Evolutionary conservation across 2,113 vertebrate species (phyloP), one percentile per base, ranked within the genome.

Genomic region (Serilophus lunatus): DNA sequence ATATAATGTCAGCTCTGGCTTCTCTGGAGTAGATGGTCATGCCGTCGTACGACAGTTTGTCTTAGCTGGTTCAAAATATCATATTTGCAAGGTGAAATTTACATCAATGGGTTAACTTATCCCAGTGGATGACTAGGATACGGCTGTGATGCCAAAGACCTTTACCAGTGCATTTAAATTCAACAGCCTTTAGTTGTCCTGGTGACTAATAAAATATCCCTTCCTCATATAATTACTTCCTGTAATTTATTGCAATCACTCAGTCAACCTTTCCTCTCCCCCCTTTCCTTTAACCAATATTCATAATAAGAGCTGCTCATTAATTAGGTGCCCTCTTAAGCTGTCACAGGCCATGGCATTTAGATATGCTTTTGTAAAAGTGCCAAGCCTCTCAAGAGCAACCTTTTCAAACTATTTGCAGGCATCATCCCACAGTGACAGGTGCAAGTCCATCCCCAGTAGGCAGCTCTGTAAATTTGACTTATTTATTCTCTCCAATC

Each of bases 391-490:
- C 88, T 71, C 81, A 82, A 92, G 89, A 95, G 95, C 74, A 92
- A 87, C 13, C 5, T 59, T 82, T 96, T 91, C 86, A 72, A 93
- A 87, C 93, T 95, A 95, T 97, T 96, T 96, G 95, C 87, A 81
- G 95, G 86, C 90, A 96, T 78, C 95, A 88, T 96, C 93, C 86
- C 95, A 96, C 93, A 93, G 86, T 44, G 80, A 97, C 93, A 97
- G 96, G 88, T 96, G 95, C 95, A 94, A 82, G 91, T 68, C 86
- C 63, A 56, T 78, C 57, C n/a, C 51, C 45, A 66, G 68, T 33
- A 94, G 82, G 75, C 92, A 90, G 90, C 94, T 93, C 79, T 88
- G 79, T 86, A 94, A 96, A 94, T 92, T 91, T 93, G 80, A 36
- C n/a, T 65, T 93, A 88, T 93, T 96, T 96, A 93, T 93, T 94